These are phyloP conservation scores for Liodrosophila aerea DNA, from an alignment of 2,888 invertebrate species.

Conservation along the genomic window DNA sequence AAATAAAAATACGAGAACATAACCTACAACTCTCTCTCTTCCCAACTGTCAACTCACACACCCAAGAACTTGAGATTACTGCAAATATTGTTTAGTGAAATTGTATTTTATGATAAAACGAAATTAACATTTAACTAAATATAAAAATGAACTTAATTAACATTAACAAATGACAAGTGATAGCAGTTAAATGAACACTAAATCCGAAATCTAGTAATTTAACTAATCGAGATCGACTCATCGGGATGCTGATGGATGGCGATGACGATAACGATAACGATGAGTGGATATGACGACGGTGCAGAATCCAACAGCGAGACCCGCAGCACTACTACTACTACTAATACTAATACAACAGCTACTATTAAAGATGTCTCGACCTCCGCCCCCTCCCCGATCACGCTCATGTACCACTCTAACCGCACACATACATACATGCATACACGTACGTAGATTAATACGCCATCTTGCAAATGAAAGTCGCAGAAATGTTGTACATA, in stretches of 20 bases:
- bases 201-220: conserved; percentile 51
- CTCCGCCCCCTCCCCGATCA: conserved; percentile 8
- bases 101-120: conserved; percentile 59
- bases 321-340: conserved; percentile 24
- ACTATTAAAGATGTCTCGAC: conserved; percentile 27
- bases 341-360: conserved; percentile 17
- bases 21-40: neutral
- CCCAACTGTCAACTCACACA: neutral
- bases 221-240: conserved; percentile 37
- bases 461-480: conserved; percentile 39
- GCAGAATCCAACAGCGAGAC: conserved; percentile 43
- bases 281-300: too few relatives aligned
- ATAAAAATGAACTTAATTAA: conserved; percentile 39
- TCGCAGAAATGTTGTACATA: conserved; percentile 64
- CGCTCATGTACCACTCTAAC: conserved; percentile 1
- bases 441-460: conserved; percentile 28
- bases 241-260: conserved; percentile 23
- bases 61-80: conserved; percentile 26
- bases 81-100: conserved; percentile 44
- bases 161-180: conserved; percentile 66
- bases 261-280: conserved; percentile 25
- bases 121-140: conserved; percentile 44
- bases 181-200: conserved; percentile 69
- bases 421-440: conserved; percentile 1
- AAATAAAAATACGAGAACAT: conserved; percentile 2